Evolutionary conservation across 2,797 vertebrate genomes (phyloP), one percentile per base, ranked within the genome.

Genomic region (Tangara arthus): DNA sequence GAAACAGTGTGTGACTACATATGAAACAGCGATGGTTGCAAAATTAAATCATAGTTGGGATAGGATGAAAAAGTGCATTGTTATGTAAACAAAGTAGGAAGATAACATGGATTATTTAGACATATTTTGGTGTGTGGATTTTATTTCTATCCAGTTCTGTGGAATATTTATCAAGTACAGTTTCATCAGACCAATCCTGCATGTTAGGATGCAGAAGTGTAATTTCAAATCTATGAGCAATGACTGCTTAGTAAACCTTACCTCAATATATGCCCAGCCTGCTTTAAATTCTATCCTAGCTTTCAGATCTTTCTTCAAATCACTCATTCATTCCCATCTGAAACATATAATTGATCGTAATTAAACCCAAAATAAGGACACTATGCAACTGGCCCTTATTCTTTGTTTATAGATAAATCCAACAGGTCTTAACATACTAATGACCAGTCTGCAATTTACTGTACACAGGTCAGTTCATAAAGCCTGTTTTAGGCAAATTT

Each of bases 321-420:
- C 30, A 39, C 52, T 88, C 65, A 72, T 79, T 93, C 44, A 61
- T 91, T 75, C 26, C 18, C 55, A 95, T 65, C 82, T 95, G 77
- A 97, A 89, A 86, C 50, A 90, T 83, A 59, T 75, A 94, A 93
- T 23, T 63, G 49, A 64, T 85, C 73, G 28, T 52, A 92, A 94
- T 83, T 92, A 94, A 95, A 84, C 11, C 14, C n/a, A 28, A 95
- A 56, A 49, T 55, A 64, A 92, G 32, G 35, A 70, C 57, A 64
- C 59, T 53, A 9, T 32, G 61, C 24, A 82, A 34, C 23, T 63
- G 78, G 26, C 10, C 27, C 55, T 90, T 49, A 61, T 68, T 64
- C n/a, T n/a, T 94, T 73, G 65, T 9, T 72, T 11, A 35, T 63
- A 15, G 42, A 27, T 59, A 47, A n/a, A 49, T 21, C 15, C 8